phyloP scores from a whole-genome alignment of 2,797 vertebrate species.

The Rhadinocentrus ornatus region DNA sequence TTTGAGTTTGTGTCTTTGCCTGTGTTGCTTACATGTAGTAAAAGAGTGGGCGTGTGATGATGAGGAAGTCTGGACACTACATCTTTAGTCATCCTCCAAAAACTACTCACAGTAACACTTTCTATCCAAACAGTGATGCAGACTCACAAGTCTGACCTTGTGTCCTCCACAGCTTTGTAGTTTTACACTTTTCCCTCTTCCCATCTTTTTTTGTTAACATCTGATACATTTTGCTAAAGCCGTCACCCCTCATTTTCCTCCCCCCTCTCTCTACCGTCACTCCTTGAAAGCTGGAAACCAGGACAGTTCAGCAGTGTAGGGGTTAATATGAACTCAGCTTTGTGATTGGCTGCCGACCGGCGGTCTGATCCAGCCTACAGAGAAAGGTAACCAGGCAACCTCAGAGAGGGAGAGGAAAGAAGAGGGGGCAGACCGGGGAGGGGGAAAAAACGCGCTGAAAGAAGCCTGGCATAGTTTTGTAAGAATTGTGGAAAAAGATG shows the following conservation, averaged over 20 bases:
- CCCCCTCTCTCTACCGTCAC: constrained; percentile 24
- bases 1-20: constrained; percentile 13
- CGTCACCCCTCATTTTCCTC: constrained; percentile 11
- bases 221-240: constrained; percentile 47
- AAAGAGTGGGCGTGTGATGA: constrained; percentile 21
- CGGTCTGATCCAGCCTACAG: constrained; percentile 81
- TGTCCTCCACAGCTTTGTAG: constrained; percentile 15
- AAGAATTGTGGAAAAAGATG: constrained; percentile 81
- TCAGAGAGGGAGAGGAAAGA: constrained; percentile 71
- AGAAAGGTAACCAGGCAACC: constrained; percentile 84
- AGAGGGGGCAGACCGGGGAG: constrained; percentile 38
- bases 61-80: constrained; percentile 10
- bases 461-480: constrained; percentile 78
- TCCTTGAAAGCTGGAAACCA: constrained; percentile 81
- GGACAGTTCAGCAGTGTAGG: constrained; percentile 80
- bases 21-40: constrained; percentile 15
- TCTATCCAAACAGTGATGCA: constrained; percentile 11
- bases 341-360: constrained; percentile 84
- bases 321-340: constrained; percentile 79
- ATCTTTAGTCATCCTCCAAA: constrained; percentile 23
- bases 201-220: constrained; percentile 45
- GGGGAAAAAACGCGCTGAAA: constrained; percentile 77
- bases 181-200: constrained; percentile 2
- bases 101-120: constrained; percentile 19
- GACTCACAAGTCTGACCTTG: constrained; percentile 16